These are phyloP conservation scores for Oxyruncus cristatus DNA, from an alignment of 2,113 vertebrate genomes.

Conservation along the genomic window DNA sequence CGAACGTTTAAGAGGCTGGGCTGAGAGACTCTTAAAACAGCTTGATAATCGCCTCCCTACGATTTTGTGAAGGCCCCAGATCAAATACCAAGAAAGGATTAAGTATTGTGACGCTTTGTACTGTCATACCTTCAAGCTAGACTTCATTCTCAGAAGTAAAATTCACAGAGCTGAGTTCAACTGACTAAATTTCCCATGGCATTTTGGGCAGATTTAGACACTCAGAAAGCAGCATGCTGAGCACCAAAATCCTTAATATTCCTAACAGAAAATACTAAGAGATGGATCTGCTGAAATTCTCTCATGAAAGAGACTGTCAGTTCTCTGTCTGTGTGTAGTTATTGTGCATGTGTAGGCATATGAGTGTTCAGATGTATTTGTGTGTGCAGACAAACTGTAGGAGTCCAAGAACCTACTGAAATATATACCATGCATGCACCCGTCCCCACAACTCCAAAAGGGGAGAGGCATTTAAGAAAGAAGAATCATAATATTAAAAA, in stretches of 20 bases:
- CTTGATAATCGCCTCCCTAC: not conserved
- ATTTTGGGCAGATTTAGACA: not conserved
- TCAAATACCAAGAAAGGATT: not conserved
- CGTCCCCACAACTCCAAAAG: not conserved
- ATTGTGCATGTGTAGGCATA: not conserved
- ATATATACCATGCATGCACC: not conserved
- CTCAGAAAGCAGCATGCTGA: not conserved
- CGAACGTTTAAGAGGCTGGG: not conserved
- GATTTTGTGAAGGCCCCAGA: not conserved
- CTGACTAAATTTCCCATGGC: not conserved
- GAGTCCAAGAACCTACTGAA: not conserved
- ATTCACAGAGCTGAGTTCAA: not conserved
- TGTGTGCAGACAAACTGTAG: not conserved
- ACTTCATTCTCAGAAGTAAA: not conserved
- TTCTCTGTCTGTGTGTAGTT: not conserved
- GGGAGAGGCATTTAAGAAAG: not conserved
- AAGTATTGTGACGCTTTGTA: not conserved
- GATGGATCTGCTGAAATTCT: not conserved
- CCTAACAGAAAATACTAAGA: not conserved
- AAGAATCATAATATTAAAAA: not conserved
- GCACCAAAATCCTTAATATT: not conserved
- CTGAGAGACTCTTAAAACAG: not conserved
- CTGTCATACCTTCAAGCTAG: not conserved
- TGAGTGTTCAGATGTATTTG: not conserved
- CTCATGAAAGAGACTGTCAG: not conserved